Conservation (phyloP, 2,888 invertebrate species). For the Monoplex corrugatus region DNA sequence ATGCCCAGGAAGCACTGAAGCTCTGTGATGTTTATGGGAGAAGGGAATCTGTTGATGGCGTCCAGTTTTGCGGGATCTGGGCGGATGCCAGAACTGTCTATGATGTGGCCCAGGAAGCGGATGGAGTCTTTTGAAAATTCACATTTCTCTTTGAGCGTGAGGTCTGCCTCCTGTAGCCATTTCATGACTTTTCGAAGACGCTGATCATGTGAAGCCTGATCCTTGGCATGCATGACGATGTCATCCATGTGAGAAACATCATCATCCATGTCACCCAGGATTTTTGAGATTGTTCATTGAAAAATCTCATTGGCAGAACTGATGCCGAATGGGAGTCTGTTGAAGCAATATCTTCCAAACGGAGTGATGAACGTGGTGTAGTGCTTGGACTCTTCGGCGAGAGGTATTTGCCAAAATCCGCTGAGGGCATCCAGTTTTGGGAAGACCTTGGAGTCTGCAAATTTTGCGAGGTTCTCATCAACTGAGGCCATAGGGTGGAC, state of each 20-base stretch:
- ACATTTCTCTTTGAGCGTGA: slow-evolving; percentile 58
- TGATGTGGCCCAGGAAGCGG: slow-evolving; percentile 50
- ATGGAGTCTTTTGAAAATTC: slow-evolving; percentile 24
- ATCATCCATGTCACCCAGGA: slow-evolving; percentile 52
- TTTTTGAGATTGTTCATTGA: slow-evolving; percentile 53
- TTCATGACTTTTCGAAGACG: slow-evolving; percentile 47
- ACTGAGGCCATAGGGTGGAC: slow-evolving; percentile 4
- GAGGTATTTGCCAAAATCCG: slow-evolving; percentile 62
- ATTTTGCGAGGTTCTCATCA: slow-evolving; percentile 52
- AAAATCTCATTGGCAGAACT: slow-evolving; percentile 41
- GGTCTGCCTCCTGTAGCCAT: slow-evolving; percentile 50
- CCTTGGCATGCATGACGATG: slow-evolving; percentile 56
- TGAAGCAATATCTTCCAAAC: slow-evolving; percentile 19
- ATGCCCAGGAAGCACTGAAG: too few relatives aligned
- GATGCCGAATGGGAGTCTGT: slow-evolving; percentile 31
- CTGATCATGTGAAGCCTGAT: slow-evolving; percentile 53
- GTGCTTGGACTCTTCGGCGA: slow-evolving; percentile 43
- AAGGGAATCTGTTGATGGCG: slow-evolving; percentile 4
- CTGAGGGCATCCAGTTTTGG: slow-evolving; percentile 59
- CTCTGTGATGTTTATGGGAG: not conserved
- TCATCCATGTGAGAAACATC: slow-evolving; percentile 61
- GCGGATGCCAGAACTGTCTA: slow-evolving; percentile 15
- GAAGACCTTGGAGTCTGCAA: slow-evolving; percentile 55
- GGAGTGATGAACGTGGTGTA: slow-evolving; percentile 36
- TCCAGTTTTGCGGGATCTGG: slow-evolving; percentile 10